Conservation (phyloP, 1,140 invertebrate genomes). For the Hyles euphorbiae region DNA sequence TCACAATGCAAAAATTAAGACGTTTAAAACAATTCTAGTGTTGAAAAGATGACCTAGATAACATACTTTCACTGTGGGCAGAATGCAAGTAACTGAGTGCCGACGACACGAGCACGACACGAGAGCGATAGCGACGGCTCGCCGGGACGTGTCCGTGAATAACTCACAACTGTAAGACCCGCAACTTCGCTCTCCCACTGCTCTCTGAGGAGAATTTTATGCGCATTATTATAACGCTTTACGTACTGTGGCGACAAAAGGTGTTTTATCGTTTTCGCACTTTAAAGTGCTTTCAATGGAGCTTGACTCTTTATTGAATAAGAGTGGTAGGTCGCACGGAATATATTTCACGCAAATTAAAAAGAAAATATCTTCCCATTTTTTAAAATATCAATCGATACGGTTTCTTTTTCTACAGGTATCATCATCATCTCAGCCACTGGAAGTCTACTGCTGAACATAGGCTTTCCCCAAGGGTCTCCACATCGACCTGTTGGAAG, state of each 20-base stretch:
- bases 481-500: too few relatives aligned
- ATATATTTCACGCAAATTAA: too few relatives aligned
- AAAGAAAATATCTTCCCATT: too few relatives aligned
- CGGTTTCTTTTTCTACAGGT: too few relatives aligned
- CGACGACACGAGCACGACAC: slow-evolving; percentile 14
- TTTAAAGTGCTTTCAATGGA: too few relatives aligned
- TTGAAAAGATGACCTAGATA: neutral
- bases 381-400: too few relatives aligned
- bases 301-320: too few relatives aligned
- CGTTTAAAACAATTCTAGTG: neutral
- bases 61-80: neutral
- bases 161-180: slow-evolving; percentile 35
- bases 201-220: slow-evolving; percentile 40
- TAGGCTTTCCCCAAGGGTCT: too few relatives aligned
- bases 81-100: neutral
- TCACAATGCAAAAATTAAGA: neutral
- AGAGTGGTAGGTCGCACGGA: too few relatives aligned
- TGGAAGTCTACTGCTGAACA: too few relatives aligned
- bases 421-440: too few relatives aligned
- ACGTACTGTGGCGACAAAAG: slow-evolving; percentile 10
- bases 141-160: slow-evolving; percentile 43
- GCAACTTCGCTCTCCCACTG: slow-evolving; percentile 32
- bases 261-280: too few relatives aligned
- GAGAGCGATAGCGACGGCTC: slow-evolving; percentile 17
- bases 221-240: slow-evolving; percentile 40